These are phyloP conservation scores for Drosophila falleni DNA, from an alignment of 2,888 invertebrate species.

Conservation along the genomic window DNA sequence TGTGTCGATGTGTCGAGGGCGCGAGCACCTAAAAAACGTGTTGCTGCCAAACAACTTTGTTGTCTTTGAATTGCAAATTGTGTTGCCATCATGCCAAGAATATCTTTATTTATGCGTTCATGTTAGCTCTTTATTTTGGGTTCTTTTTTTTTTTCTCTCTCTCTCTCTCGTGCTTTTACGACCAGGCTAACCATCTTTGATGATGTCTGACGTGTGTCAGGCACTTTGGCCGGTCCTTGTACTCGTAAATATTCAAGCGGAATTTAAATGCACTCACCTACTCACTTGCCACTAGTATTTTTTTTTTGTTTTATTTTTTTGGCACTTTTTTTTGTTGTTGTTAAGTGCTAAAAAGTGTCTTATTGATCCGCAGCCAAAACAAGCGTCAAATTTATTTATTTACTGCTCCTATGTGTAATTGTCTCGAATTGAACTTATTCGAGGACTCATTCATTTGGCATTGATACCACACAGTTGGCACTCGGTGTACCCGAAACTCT, in stretches of 20 bases:
- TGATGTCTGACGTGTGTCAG: slow-evolving; percentile 25
- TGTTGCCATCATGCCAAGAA: slow-evolving; percentile 53
- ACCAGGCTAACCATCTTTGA: slow-evolving; percentile 33
- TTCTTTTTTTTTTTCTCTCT: no score
- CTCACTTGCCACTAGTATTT: slow-evolving; percentile 29
- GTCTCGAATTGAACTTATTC: slow-evolving; percentile 21
- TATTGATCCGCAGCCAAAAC: slow-evolving; percentile 58
- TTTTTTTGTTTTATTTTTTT: slow-evolving; percentile 9
- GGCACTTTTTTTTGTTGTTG: slow-evolving; percentile 19
- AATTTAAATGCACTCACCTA: slow-evolving; percentile 68
- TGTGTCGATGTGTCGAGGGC: neutral
- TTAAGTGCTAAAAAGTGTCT: slow-evolving; percentile 75
- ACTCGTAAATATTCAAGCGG: slow-evolving; percentile 75
- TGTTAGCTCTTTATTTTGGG: slow-evolving; percentile 1
- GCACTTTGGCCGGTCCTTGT: slow-evolving; percentile 66
- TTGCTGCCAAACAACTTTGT: slow-evolving; percentile 59
- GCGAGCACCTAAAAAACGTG: slow-evolving; percentile 32
- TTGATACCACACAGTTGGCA: slow-evolving; percentile 24
- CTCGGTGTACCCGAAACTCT: slow-evolving; percentile 9
- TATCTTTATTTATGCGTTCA: slow-evolving; percentile 77
- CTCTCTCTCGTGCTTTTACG: slow-evolving; percentile 28
- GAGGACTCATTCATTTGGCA: slow-evolving; percentile 25
- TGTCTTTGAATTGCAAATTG: slow-evolving; percentile 77
- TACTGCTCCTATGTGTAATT: slow-evolving; percentile 28
- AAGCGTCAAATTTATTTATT: slow-evolving; percentile 65